Base-by-base conservation (phyloP, 2,797 vertebrate species). In the Aldrovandia affinis region DNA sequence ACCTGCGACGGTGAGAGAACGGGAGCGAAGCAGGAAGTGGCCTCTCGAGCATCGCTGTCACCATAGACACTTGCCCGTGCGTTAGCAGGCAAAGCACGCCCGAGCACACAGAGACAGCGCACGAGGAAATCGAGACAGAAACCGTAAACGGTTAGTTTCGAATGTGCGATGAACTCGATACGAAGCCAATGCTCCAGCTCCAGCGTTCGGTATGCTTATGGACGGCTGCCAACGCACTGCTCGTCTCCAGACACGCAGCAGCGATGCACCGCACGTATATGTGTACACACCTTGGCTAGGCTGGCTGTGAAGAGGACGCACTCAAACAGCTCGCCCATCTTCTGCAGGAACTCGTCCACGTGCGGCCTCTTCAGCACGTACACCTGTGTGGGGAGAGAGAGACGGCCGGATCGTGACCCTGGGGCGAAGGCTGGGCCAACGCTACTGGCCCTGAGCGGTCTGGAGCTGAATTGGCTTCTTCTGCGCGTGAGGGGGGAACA, bases 271-370 rank as follows among this genome's bases (percentile, higher is more conserved):
- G n/a, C n/a, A n/a, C n/a, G 47, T 12, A 9, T 12, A 50, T 18
- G n/a, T 8, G 25, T 30, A 36, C 79, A 20, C 15, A 98, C 97
- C 97, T 98, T 98, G 90, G 97, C 97, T 87, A 98, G 94, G 89
- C 97, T 98, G 90, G 97, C 97, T 0, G 97, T 98, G 95, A 98
- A 98, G 50, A 98, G 96, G 81, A 98, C 96, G 0, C 97, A 98
- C 89, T 98, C 97, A 0, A 98, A 98, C 89, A 98, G 96, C 83
- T 98, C 96, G 0, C 97, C 97, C 97, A 98, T 98, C 83, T 97
- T 94, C 92, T 97, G 96, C 14, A 98, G 93, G 92, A 98, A 98
- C 92, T 98, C 97, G 0, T 98, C 97, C 25, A 98, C 97, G 0
- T 98, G 96, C 0, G 97, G 97, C 82, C 97, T 93, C 93, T 98